Conservation (phyloP, 2,113 vertebrate species). For the Coracopsis vasa region DNA sequence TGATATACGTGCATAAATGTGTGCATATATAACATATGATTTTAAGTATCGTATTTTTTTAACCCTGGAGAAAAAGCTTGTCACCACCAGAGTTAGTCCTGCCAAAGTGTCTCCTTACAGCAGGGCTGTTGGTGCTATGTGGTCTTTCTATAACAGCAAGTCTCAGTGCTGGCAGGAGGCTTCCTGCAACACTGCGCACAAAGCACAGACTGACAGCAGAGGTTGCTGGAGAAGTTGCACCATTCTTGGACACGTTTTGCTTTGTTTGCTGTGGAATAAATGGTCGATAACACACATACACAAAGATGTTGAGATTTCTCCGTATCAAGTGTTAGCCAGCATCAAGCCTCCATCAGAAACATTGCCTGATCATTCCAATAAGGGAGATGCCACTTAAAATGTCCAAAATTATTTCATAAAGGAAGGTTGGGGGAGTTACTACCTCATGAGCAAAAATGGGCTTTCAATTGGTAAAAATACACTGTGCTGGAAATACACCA, state of each 20-base stretch:
- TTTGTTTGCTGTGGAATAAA: neutral
- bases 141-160: neutral
- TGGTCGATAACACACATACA: neutral
- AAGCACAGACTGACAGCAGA: neutral
- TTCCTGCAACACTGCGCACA: neutral
- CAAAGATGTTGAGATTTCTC: neutral
- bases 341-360: rapidly evolving
- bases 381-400: neutral
- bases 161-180: neutral
- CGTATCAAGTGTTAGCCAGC: neutral
- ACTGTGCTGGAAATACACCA: neutral
- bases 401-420: neutral
- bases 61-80: neutral
- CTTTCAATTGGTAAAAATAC: neutral
- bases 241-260: neutral
- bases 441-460: neutral
- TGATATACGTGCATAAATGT: neutral
- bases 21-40: neutral
- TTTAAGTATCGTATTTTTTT: neutral
- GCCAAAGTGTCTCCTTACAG: neutral
- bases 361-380: rapidly evolving
- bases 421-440: neutral
- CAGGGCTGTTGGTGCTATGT: rapidly evolving
- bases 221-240: neutral
- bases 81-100: neutral